Evolutionary conservation across 2,797 vertebrate genomes (phyloP).

Genomic region (Enoplosus armatus): DNA sequence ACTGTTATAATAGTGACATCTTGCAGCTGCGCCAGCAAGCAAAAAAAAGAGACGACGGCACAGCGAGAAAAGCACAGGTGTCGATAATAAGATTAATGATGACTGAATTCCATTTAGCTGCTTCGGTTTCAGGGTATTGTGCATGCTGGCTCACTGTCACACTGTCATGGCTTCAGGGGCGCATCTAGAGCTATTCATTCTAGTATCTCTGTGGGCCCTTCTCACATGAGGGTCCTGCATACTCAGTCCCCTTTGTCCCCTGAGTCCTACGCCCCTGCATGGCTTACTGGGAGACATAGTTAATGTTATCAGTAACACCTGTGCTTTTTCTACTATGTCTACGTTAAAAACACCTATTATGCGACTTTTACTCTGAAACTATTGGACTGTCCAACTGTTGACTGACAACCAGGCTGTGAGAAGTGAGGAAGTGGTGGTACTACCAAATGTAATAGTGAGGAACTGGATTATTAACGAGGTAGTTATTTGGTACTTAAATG

Average conservation of each 20-base stretch:
- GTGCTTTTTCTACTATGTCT: constrained; percentile 5
- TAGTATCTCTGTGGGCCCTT: too few species aligned
- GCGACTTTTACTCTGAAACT: neutral
- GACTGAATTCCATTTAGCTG: constrained; percentile 3
- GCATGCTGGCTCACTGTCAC: too few species aligned
- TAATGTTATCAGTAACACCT: neutral
- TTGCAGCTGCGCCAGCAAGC: neutral
- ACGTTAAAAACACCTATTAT: constrained; percentile 2
- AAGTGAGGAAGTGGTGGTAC: neutral
- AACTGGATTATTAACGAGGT: neutral
- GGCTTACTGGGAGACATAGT: neutral
- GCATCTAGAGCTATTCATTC: too few species aligned
- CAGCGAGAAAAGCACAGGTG: neutral
- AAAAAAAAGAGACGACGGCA: neutral
- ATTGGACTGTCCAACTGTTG: neutral
- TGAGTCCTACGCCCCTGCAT: too few species aligned
- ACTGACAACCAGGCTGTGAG: neutral
- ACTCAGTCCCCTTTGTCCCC: too few species aligned
- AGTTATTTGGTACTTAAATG: neutral
- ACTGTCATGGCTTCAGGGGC: too few species aligned
- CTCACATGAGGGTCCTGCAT: too few species aligned
- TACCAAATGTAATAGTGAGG: neutral
- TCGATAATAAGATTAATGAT: neutral
- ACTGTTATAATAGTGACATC: neutral
- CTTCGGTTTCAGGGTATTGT: neutral